Base-by-base conservation (phyloP, 2,113 vertebrate species). In the Lagopus leucura region DNA sequence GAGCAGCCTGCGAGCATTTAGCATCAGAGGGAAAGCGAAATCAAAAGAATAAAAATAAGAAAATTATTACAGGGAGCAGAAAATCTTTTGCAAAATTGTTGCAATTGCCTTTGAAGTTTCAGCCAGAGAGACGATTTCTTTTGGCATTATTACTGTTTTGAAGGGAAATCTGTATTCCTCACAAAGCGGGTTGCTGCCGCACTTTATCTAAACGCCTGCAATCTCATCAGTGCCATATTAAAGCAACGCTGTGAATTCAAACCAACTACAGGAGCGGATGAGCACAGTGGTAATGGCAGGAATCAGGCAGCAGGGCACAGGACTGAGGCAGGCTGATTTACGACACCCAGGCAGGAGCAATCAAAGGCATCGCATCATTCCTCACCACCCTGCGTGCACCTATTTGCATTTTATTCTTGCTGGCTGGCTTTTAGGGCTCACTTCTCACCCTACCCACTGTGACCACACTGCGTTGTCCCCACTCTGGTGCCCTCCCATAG, bases 301-400 rank as follows among this genome's bases (percentile, higher is more conserved):
- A 95, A 96, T 95, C 82, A 87, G 96, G 57, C 89, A 70, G 88
- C 90, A 66, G 90, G 83, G 80, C 67, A 43, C 36, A 82, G 70
- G 86, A 74, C 1, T 61, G 88, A 90, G 87, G 86, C 80, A 8
- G 91, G 14, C 27, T 93, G 96, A 96, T 96, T 97, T 95, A 95
- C 3, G 83, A 95, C 90, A 60, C 87, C 69, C 58, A 36, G 61
- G 78, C 60, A 85, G 90, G 77, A 92, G 43, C 94, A 96, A 92
- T 96, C 94, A 95, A 79, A 94, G 82, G 70, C 85, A 86, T 86
- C 88, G 50, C 87, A 72, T 90, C 83, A 20, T 64, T 95, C 82
- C 92, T 88, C n/a, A 47, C 86, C 93, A 87, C 90, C 74, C 84
- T 82, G 71, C 1, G 2, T 72, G 89, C 4, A 3, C 77, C 85